Percentiles rank a stretch among this genome's conserved stretches.
Evolutionary conservation across 2,888 invertebrate species (phyloP).

Genomic region (Nemurella pictetii): DNA sequence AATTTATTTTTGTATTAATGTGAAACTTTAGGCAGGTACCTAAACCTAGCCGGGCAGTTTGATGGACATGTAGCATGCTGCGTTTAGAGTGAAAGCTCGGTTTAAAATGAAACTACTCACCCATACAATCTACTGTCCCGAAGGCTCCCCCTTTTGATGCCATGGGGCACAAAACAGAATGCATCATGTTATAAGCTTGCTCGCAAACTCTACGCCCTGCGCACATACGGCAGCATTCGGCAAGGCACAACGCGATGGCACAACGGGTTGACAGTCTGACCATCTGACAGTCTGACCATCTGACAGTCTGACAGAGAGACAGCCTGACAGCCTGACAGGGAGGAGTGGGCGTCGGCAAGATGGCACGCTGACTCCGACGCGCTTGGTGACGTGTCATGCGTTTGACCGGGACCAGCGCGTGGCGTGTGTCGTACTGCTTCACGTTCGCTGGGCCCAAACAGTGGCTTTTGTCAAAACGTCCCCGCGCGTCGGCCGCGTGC

Average conservation of each 20-base stretch:
- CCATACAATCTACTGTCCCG: conserved; percentile 90
- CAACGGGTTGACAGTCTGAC: not conserved
- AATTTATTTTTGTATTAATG: not conserved
- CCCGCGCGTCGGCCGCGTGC: not conserved
- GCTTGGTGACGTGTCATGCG: not conserved
- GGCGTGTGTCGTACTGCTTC: not conserved
- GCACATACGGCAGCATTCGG: conserved; percentile 1
- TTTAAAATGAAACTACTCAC: conserved; percentile 55
- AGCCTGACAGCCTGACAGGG: not conserved
- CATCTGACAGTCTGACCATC: not conserved
- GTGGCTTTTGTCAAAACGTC: not conserved
- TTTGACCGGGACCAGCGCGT: not conserved
- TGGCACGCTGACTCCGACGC: not conserved
- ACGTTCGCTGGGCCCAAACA: not conserved
- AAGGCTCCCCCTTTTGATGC: conserved; percentile 73
- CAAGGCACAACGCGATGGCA: too few relatives aligned
- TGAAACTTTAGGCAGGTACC: not conserved
- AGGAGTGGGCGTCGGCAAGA: not conserved
- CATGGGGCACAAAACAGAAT: conserved; percentile 39
- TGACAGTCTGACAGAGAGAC: not conserved
- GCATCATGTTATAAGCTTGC: conserved; percentile 21
- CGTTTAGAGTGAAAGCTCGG: not conserved
- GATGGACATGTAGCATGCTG: conserved; percentile 11
- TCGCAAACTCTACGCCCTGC: not conserved
- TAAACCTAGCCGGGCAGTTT: not conserved